Evolutionary conservation across 1,140 invertebrate species (phyloP).

Genomic region (Drosophila sucinea): DNA sequence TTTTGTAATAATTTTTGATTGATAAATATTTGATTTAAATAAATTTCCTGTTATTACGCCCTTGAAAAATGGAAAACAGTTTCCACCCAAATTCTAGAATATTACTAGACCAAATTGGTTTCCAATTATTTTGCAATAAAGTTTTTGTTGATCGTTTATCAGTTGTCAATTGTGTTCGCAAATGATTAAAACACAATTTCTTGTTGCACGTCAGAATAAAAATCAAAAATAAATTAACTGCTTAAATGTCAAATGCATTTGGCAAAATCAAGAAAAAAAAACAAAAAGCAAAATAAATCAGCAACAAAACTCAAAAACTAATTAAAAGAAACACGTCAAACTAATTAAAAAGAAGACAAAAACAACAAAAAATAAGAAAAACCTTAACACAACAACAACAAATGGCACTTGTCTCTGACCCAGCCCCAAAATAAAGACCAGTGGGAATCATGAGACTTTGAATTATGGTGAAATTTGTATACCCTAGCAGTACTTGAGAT

Average conservation of each 20-base stretch:
- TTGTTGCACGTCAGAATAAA: constrained; percentile 20
- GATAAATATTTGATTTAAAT: constrained; percentile 69
- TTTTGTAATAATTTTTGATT: constrained; percentile 27
- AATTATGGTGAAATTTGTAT: not conserved
- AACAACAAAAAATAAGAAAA: constrained; percentile 42
- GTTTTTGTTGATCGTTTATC: not conserved
- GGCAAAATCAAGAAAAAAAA: constrained; percentile 16
- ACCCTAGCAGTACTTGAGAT: constrained; percentile 13
- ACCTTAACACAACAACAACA: constrained; percentile 34
- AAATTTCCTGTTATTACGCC: constrained; percentile 32
- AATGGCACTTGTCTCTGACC: constrained; percentile 66
- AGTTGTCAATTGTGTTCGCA: not conserved
- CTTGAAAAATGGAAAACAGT: not conserved
- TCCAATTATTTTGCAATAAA: constrained; percentile 2
- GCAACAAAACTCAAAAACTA: constrained; percentile 34
- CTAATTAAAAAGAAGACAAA: constrained; percentile 60
- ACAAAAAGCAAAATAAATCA: constrained; percentile 13
- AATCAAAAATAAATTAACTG: constrained; percentile 21
- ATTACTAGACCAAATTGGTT: not conserved
- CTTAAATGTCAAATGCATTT: constrained; percentile 66
- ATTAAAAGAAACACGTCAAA: constrained; percentile 42
- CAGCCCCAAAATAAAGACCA: constrained; percentile 48
- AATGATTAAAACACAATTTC: constrained; percentile 8
- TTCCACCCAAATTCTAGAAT: not conserved
- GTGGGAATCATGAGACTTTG: not conserved